A percentile compares a stretch with the other conserved stretches of the same genome.
phyloP scores from a whole-genome alignment of 2,797 vertebrate genomes.

The Triplophysa bombifrons region DNA sequence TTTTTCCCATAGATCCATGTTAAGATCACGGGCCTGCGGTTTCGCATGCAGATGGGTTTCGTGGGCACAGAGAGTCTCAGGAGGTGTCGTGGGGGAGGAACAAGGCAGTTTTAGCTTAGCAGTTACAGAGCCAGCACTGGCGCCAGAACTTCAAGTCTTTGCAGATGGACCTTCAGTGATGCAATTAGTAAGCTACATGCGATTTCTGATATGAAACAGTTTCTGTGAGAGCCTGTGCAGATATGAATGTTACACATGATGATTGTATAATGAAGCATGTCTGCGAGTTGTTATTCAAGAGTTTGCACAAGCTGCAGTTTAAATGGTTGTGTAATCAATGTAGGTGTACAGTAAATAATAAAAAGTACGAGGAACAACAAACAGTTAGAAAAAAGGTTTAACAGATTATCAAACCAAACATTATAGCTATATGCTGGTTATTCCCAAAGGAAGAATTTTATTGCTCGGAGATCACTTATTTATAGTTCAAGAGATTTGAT shows the following conservation, averaged over 20 bases:
- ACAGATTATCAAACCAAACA: too few species aligned
- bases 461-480: too few species aligned
- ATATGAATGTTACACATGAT: conserved; percentile 28
- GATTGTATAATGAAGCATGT: conserved; percentile 16
- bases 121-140: conserved; percentile 32
- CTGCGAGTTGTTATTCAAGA: not conserved
- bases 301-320: not conserved
- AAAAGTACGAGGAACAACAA: too few species aligned
- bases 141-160: conserved; percentile 42
- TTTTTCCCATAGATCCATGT: conserved; percentile 3
- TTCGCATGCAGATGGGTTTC: conserved; percentile 37
- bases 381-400: too few species aligned
- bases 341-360: not conserved
- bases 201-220: conserved; percentile 37
- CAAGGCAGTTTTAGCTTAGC: conserved; percentile 21
- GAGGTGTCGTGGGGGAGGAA: conserved; percentile 39
- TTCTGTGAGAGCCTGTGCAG: conserved; percentile 29
- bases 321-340: not conserved
- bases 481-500: too few species aligned
- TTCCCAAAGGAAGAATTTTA: too few species aligned
- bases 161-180: conserved; percentile 40
- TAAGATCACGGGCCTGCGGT: conserved; percentile 23
- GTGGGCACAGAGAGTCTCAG: conserved; percentile 31
- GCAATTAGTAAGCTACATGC: conserved; percentile 31
- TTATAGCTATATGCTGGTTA: too few species aligned